A percentile compares a stretch with the other conserved stretches of the same genome.
These are phyloP conservation scores for Lichenostomus cassidix DNA, from an alignment of 2,113 vertebrate species.

Conservation along the genomic window DNA sequence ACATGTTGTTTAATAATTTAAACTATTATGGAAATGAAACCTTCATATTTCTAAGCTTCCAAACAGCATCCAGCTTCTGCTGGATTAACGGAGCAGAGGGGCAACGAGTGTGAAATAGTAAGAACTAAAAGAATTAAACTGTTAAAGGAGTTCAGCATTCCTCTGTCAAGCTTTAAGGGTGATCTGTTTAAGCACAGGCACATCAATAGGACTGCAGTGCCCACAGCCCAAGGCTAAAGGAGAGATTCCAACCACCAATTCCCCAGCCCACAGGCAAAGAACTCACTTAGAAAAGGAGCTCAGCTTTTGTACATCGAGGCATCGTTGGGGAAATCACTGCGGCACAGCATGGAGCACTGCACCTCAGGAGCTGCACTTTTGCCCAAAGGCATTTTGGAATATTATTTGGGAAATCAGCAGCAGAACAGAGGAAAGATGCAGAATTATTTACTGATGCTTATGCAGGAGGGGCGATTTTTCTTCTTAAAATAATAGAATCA, in stretches of 20 bases:
- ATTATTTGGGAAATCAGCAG: constrained; percentile 47
- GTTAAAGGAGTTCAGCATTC: background rate
- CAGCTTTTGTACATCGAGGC: background rate
- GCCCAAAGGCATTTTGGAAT: constrained; percentile 8
- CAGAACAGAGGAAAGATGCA: background rate
- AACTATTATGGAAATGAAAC: background rate
- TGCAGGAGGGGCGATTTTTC: background rate
- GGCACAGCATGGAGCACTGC: background rate
- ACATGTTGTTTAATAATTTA: background rate
- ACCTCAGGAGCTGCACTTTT: background rate
- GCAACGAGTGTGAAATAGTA: accelerated
- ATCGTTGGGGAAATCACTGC: background rate
- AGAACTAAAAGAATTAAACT: background rate
- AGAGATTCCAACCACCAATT: background rate
- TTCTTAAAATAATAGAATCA: background rate
- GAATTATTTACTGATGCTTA: background rate
- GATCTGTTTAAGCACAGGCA: background rate
- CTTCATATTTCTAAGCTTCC: background rate
- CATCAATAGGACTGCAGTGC: background rate
- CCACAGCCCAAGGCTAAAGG: background rate
- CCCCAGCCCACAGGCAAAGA: background rate
- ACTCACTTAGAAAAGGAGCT: background rate
- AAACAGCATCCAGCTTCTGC: background rate
- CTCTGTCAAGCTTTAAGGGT: background rate
- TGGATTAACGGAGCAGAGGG: background rate